Base-by-base conservation (phyloP, 1,140 invertebrate species). In the Aphelenchoides fujianensis region DNA sequence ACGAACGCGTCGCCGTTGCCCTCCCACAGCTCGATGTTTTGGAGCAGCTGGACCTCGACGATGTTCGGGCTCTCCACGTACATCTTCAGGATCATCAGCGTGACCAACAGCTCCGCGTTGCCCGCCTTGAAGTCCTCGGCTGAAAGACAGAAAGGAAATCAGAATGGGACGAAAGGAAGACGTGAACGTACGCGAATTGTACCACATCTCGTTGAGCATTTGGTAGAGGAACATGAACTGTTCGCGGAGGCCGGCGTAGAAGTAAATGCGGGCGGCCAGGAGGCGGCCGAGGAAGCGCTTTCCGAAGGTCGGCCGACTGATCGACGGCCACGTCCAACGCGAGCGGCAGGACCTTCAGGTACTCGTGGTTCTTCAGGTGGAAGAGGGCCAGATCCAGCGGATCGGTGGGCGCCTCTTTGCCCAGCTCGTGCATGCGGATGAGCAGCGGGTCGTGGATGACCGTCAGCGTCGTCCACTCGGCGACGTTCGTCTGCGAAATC, bases 401-500 rank as follows among this genome's bases (percentile, higher is more conserved):
- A 66, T 66, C 63, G 0, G 1, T 19, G 23, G 31, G 36, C 1
- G 16, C 53, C 32, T 34, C 34, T 35, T n/a, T 48, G 41, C 41
- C 41, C 12, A 48, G 41, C 23, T 66, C 31, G 16, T 30, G 12
- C 2, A 66, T 12, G 1, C 16, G 63, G 12, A 41, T 35, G 16
- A 66, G 36, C 12, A 66, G 12, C 16, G 63, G 63, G 53, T 66
- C 63, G 36, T 66, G 63, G 3, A 66, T 35, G 12, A 30, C 63
- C 37, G 16, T 66, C 27, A 30, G n/a, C 19, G 23, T 19, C 1
- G 32, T 34, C 63, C 63, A 66, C 30, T 66, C 63, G 23, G 30
- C 32, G 31, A 37, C 16, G n/a, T 36, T 66, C 2, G 36, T 9
- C 3, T 37, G 63, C 3, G 63, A 66, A 34, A 66, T 66, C 34